A percentile compares a stretch with the other conserved stretches of the same genome.
Conservation (phyloP, 2,888 invertebrate genomes). For the Penaeus monodon region DNA sequence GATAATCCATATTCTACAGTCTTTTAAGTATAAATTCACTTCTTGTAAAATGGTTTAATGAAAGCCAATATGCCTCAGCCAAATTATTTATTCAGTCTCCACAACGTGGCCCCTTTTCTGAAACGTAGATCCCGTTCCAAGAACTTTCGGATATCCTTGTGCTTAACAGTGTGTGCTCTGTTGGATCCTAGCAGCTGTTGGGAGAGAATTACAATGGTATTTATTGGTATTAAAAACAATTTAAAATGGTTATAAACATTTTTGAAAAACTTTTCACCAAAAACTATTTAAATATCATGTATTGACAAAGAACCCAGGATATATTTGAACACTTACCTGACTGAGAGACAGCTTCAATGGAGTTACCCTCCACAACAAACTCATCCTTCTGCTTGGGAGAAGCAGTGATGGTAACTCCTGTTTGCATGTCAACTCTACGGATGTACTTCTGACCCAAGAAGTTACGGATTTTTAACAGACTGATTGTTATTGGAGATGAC, state of each 20-base stretch:
- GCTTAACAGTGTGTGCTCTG: conserved; percentile 98
- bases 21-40: too few species aligned
- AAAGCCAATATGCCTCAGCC: too few species aligned
- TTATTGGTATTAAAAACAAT: too few species aligned
- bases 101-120: conserved; percentile 97
- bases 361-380: conserved; percentile 94
- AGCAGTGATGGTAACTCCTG: conserved; percentile 90
- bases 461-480: conserved; percentile 93
- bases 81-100: conserved; percentile 75
- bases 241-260: too few species aligned
- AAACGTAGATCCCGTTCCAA: conserved; percentile 99
- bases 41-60: too few species aligned
- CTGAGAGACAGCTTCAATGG: conserved; percentile 95
- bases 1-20: too few species aligned
- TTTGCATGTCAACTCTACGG: conserved; percentile 93
- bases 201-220: neutral
- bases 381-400: conserved; percentile 97
- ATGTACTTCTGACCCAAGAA: conserved; percentile 99
- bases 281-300: too few species aligned
- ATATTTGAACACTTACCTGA: conserved; percentile 75
- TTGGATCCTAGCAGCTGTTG: conserved; percentile 93
- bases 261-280: too few species aligned
- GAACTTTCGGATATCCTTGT: conserved; percentile 99
- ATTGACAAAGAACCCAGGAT: too few species aligned
- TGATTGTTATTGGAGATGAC: conserved; percentile 88